A percentile compares a stretch with the other conserved stretches of the same genome.
These are phyloP conservation scores for Lasius fuliginosus DNA, from an alignment of 2,888 invertebrate species.

Conservation along the genomic window DNA sequence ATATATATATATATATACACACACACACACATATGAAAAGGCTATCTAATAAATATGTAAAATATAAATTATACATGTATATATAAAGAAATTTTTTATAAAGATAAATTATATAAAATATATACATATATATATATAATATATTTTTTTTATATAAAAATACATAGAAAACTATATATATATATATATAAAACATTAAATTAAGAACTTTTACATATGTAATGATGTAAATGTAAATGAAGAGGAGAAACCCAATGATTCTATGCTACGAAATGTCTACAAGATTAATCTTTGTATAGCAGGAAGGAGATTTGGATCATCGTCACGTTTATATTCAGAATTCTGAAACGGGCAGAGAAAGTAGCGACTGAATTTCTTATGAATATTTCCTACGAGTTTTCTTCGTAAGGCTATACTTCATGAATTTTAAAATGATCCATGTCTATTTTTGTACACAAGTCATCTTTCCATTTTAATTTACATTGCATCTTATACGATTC, in stretches of 20 bases:
- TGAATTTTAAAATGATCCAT: slow-evolving; percentile 17
- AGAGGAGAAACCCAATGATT: neutral
- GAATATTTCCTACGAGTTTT: slow-evolving; percentile 10
- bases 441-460: neutral
- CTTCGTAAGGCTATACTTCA: neutral
- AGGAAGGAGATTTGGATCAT: slow-evolving; percentile 9
- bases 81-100: neutral
- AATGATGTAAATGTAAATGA: neutral
- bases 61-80: neutral
- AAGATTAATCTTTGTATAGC: neutral
- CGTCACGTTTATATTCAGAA: slow-evolving; percentile 33
- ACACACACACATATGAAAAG: too few species aligned
- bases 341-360: slow-evolving; percentile 15
- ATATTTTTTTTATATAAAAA: neutral
- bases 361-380: slow-evolving; percentile 30
- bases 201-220: neutral
- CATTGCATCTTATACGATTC: neutral
- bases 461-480: slow-evolving; percentile 4
- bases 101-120: too few species aligned
- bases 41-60: neutral
- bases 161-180: neutral
- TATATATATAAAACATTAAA: neutral
- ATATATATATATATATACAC: too few species aligned
- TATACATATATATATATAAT: neutral
- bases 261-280: neutral